Conservation (phyloP, 1,140 invertebrate species). For the Harpegnathos saltator region DNA sequence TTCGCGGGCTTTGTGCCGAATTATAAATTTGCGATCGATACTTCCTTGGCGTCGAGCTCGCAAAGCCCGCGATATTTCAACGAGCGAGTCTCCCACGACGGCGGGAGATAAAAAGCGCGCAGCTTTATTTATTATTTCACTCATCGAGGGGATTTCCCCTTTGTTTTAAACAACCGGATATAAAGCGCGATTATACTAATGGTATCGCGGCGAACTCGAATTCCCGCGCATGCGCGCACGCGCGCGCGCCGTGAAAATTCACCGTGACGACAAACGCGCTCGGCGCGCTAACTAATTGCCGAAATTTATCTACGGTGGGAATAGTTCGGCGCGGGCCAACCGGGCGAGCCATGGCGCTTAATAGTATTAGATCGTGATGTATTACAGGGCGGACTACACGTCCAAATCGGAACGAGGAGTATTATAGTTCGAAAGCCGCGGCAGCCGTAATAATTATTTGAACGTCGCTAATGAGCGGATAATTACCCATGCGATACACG, state of each 20-base stretch:
- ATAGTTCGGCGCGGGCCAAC: slow-evolving; percentile 22
- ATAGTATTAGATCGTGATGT: slow-evolving; percentile 44
- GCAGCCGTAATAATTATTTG: slow-evolving; percentile 49
- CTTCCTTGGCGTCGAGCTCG: neutral
- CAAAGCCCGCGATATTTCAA: neutral
- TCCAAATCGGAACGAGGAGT: slow-evolving; percentile 20
- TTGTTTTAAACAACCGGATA: no score
- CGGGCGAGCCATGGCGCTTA: neutral
- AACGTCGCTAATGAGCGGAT: slow-evolving; percentile 57
- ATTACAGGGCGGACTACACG: slow-evolving; percentile 2
- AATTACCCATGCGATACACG: slow-evolving; percentile 50
- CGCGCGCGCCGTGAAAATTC: slow-evolving; percentile 4
- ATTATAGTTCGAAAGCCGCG: slow-evolving; percentile 34
- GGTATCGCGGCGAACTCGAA: no score
- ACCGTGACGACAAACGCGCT: neutral
- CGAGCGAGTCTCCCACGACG: no score
- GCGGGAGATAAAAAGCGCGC: slow-evolving; percentile 1
- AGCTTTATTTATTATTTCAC: neutral
- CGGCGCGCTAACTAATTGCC: neutral
- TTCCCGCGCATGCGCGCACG: neutral
- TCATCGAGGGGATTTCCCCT: no score
- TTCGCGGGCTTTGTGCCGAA: neutral
- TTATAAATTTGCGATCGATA: neutral
- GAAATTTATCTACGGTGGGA: slow-evolving; percentile 1
- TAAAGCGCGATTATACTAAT: no score